Evolutionary conservation across 2,888 invertebrate species (phyloP).

Genomic region (Eristalis tenax): DNA sequence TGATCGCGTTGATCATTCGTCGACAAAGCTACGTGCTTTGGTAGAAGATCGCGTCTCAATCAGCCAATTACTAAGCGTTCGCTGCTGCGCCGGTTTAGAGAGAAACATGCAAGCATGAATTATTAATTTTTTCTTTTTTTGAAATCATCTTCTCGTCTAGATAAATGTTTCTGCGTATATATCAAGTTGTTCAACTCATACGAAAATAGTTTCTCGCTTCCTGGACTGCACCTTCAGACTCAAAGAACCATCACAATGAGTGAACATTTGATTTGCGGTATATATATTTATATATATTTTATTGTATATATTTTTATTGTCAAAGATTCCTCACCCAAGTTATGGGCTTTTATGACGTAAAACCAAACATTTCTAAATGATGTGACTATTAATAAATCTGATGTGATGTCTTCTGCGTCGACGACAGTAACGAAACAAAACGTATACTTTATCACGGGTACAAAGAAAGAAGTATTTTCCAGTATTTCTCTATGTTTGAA

Average conservation of each 20-base stretch:
- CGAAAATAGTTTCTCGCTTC: background rate
- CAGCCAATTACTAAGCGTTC: background rate
- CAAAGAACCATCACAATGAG: background rate
- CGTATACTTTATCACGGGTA: background rate
- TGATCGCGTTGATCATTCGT: too few relatives aligned
- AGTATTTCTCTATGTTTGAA: slow-evolving; percentile 11
- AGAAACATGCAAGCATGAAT: background rate
- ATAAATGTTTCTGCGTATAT: background rate
- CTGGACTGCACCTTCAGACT: background rate
- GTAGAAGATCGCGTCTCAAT: background rate
- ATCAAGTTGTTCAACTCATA: background rate
- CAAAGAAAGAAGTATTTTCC: slow-evolving; percentile 11
- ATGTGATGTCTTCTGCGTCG: slow-evolving; percentile 17
- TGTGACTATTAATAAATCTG: slow-evolving; percentile 59
- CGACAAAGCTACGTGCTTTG: background rate
- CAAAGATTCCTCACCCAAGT: background rate
- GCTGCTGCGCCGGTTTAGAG: background rate
- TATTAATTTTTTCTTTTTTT: background rate
- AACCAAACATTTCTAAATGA: slow-evolving; percentile 6
- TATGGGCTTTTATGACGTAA: slow-evolving; percentile 17
- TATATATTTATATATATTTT: too few relatives aligned
- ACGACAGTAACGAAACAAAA: slow-evolving; percentile 5
- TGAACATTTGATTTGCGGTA: background rate
- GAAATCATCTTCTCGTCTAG: background rate
- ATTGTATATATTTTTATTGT: background rate